Conservation (phyloP, 2,113 vertebrate species). For the Strix aluco region DNA sequence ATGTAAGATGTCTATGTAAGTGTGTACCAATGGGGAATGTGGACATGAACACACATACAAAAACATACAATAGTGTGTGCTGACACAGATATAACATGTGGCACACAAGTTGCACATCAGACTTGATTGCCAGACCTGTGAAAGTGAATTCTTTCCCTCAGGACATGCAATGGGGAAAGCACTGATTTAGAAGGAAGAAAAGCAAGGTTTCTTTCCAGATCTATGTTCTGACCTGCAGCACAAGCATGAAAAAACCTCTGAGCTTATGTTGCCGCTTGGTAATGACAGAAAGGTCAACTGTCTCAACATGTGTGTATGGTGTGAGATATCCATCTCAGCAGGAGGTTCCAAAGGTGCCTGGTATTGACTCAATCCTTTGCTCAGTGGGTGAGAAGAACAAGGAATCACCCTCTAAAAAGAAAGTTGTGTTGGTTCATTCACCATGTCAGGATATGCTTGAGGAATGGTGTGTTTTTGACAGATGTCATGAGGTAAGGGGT, state of each 20-base stretch:
- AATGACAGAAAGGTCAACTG: background rate
- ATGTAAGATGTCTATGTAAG: too few species aligned
- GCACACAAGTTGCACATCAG: background rate
- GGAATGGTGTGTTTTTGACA: background rate
- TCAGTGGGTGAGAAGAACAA: background rate
- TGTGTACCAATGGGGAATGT: background rate
- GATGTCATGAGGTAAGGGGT: background rate
- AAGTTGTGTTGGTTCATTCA: background rate
- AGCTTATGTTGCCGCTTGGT: background rate
- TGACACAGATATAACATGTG: background rate
- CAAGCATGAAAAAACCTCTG: background rate
- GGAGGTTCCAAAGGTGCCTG: background rate
- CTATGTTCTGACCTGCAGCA: background rate
- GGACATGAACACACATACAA: background rate
- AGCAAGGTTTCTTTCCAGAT: background rate
- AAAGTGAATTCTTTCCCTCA: background rate
- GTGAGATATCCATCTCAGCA: background rate
- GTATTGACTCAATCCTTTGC: background rate
- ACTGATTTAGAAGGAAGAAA: background rate
- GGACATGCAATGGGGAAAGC: background rate
- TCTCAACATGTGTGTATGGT: background rate
- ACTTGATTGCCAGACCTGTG: background rate
- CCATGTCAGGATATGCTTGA: background rate
- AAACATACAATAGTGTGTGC: background rate
- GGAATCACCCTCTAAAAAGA: background rate